Conservation (phyloP, 1,140 invertebrate genomes). For the Spodoptera frugiperda region DNA sequence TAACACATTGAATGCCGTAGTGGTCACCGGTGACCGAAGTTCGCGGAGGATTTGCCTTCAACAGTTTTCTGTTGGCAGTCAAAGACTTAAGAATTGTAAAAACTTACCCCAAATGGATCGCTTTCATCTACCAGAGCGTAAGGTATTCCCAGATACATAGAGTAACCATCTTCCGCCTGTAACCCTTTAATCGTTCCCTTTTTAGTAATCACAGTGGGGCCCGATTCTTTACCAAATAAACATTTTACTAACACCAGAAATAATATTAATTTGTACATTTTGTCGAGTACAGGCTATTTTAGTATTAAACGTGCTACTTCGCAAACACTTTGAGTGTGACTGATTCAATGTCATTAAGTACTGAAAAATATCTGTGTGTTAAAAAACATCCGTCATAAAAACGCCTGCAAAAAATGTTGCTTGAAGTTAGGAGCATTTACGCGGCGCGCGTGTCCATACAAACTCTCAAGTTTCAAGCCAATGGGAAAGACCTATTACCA, state of each 20-base stretch:
- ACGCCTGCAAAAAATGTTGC: no score
- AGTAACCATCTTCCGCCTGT: not conserved
- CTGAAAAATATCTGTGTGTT: no score
- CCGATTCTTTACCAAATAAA: not conserved
- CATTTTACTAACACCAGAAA: not conserved
- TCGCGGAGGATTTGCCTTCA: no score
- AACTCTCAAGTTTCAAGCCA: no score
- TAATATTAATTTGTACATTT: not conserved
- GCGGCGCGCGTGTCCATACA: no score
- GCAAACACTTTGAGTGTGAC: not conserved
- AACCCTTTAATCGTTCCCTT: constrained; percentile 2
- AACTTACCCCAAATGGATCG: constrained; percentile 71
- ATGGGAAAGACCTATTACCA: no score
- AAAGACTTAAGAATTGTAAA: not conserved
- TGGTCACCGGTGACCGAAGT: no score
- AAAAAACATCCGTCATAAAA: no score
- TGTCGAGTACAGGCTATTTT: not conserved
- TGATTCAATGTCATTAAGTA: not conserved
- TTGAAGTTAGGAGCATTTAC: no score
- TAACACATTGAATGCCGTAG: no score
- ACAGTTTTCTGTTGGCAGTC: no score
- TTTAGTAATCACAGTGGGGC: not conserved
- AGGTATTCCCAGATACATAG: constrained; percentile 67
- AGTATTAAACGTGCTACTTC: not conserved
- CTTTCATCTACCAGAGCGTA: constrained; percentile 58